phyloP scores from a whole-genome alignment of 1,140 invertebrate species.

The Papilio machaon region DNA sequence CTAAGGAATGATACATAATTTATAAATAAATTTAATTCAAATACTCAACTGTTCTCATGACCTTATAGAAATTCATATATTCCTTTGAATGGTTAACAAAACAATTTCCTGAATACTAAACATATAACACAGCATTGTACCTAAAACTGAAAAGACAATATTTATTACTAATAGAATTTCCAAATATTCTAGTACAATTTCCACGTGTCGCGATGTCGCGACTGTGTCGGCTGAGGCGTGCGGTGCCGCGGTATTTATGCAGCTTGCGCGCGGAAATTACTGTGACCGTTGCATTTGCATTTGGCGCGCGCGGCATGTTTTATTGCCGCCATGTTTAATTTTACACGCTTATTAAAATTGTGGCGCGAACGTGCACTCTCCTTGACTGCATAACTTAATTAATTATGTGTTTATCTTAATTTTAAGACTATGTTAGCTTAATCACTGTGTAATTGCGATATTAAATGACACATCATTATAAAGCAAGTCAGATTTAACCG shows the following conservation, averaged over 20 bases:
- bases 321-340: slow-evolving; percentile 48
- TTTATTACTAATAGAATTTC: slow-evolving; percentile 22
- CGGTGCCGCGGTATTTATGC: slow-evolving; percentile 43
- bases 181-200: slow-evolving; percentile 28
- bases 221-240: neutral
- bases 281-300: slow-evolving; percentile 52
- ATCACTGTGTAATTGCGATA: neutral
- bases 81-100: neutral
- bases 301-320: slow-evolving; percentile 46
- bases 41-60: neutral
- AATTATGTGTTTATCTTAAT: slow-evolving; percentile 12
- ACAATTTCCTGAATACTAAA: neutral
- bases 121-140: neutral
- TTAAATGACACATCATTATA: neutral
- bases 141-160: slow-evolving; percentile 7
- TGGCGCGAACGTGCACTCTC: slow-evolving; percentile 27
- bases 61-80: neutral
- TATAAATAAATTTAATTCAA: too few species aligned
- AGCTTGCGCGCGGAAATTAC: slow-evolving; percentile 50
- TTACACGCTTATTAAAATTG: slow-evolving; percentile 45
- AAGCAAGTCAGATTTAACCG: neutral
- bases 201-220: neutral
- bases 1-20: too few species aligned
- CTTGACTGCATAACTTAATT: neutral
- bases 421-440: neutral